phyloP scores from a whole-genome alignment of 1,140 invertebrate genomes.

The Bilobella aurantiaca region DNA sequence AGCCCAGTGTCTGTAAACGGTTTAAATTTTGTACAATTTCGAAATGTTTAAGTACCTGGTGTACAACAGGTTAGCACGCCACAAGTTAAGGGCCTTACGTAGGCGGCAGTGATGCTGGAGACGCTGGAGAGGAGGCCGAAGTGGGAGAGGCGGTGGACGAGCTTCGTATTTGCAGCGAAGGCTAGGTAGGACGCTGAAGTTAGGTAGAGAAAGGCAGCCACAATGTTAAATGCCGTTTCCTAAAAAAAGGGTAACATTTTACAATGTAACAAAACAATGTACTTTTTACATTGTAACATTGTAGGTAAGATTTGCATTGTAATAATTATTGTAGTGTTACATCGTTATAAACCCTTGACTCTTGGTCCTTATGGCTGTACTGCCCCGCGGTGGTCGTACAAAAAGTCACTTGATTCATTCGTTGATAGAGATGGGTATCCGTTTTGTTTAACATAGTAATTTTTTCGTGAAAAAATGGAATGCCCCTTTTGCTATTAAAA shows the following conservation, averaged over 20 bases:
- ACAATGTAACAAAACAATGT: too few relatives aligned
- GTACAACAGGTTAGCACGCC: too few relatives aligned
- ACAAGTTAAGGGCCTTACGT: slow-evolving; percentile 54
- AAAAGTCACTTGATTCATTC: too few relatives aligned
- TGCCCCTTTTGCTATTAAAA: too few relatives aligned
- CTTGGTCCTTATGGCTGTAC: too few relatives aligned
- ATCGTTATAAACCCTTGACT: background rate
- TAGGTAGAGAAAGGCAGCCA: slow-evolving; percentile 62
- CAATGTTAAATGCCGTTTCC: slow-evolving; percentile 65
- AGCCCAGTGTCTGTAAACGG: slow-evolving; percentile 54
- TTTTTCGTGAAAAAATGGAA: too few relatives aligned
- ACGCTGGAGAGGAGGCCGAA: slow-evolving; percentile 53
- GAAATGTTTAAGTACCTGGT: background rate
- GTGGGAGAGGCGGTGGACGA: slow-evolving; percentile 51
- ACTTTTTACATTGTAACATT: background rate
- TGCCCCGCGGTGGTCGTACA: too few relatives aligned
- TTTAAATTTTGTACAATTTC: background rate
- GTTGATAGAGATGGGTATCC: too few relatives aligned
- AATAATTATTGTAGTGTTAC: background rate
- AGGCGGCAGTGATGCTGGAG: slow-evolving; percentile 69
- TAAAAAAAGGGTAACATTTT: slow-evolving; percentile 44
- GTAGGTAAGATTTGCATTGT: background rate
- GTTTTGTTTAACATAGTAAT: too few relatives aligned
- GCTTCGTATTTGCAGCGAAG: slow-evolving; percentile 52
- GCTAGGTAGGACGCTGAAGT: slow-evolving; percentile 63